Evolutionary conservation across 2,888 invertebrate genomes (phyloP).

Genomic region (Monoplex corrugatus): DNA sequence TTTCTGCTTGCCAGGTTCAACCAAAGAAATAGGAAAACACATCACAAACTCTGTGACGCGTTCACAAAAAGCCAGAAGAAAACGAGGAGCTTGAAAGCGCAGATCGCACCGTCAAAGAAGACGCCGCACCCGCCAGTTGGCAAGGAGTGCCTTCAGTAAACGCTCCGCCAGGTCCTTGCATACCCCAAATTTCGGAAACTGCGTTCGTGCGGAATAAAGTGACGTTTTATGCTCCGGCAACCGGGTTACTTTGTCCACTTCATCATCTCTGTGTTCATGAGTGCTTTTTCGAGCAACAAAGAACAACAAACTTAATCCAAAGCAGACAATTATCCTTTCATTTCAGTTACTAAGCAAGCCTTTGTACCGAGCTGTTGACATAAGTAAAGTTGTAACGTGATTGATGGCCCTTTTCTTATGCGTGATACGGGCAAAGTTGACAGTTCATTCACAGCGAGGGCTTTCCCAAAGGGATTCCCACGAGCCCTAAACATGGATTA

Average conservation of each 20-base stretch:
- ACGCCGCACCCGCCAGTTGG: conserved; percentile 30
- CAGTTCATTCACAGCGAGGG: conserved; percentile 68
- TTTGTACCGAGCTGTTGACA: conserved; percentile 45
- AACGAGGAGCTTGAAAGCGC: conserved; percentile 20
- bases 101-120: neutral
- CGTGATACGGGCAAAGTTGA: conserved; percentile 41
- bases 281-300: neutral
- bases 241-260: neutral
- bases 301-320: neutral
- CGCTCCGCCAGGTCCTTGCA: conserved; percentile 30
- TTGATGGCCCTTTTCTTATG: conserved; percentile 42
- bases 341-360: conserved; percentile 13
- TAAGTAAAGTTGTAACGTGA: conserved; percentile 50
- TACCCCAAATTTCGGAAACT: conserved; percentile 31
- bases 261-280: neutral
- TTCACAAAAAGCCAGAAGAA: neutral
- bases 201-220: conserved; percentile 29
- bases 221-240: neutral
- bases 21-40: neutral
- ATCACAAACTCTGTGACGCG: neutral
- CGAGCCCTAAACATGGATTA: conserved; percentile 67
- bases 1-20: neutral
- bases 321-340: neutral
- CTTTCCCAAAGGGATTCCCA: conserved; percentile 69
- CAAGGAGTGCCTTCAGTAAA: conserved; percentile 35